phyloP scores from a whole-genome alignment of 2,113 vertebrate species.

The Speoplatyrhinus poulsoni region DNA sequence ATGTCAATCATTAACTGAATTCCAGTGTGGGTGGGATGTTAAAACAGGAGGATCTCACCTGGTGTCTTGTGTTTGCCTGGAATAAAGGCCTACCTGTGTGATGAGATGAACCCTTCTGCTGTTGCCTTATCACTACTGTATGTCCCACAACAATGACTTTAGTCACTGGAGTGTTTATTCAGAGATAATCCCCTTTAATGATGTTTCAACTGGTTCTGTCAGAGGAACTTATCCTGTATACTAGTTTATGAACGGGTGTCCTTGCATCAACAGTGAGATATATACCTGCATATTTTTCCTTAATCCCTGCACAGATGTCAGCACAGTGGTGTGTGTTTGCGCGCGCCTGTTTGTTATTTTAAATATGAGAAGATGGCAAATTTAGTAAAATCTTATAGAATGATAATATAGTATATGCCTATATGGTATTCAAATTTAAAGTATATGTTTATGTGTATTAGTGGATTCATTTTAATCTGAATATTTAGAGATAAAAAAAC shows the following conservation, averaged over 20 bases:
- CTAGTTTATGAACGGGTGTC: constrained; percentile 49
- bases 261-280: constrained; percentile 19
- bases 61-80: constrained; percentile 22
- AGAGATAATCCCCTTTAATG: constrained; percentile 70
- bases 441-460: no score
- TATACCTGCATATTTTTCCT: constrained; percentile 1
- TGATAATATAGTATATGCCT: no score
- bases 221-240: constrained; percentile 12
- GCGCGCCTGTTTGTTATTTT: neutral
- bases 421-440: no score
- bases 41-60: constrained; percentile 46
- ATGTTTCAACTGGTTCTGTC: constrained; percentile 46
- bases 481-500: no score
- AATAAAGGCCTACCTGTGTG: constrained; percentile 33
- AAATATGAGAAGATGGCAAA: no score
- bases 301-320: constrained; percentile 16
- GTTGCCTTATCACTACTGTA: constrained; percentile 34
- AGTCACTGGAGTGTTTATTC: constrained; percentile 52
- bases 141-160: constrained; percentile 18
- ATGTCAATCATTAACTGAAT: constrained; percentile 34
- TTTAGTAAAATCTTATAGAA: no score
- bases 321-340: neutral
- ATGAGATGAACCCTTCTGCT: constrained; percentile 41
- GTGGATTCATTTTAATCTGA: no score
- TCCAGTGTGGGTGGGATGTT: constrained; percentile 14